phyloP scores from a whole-genome alignment of 2,888 invertebrate species.

The Oscheius sp. region DNA sequence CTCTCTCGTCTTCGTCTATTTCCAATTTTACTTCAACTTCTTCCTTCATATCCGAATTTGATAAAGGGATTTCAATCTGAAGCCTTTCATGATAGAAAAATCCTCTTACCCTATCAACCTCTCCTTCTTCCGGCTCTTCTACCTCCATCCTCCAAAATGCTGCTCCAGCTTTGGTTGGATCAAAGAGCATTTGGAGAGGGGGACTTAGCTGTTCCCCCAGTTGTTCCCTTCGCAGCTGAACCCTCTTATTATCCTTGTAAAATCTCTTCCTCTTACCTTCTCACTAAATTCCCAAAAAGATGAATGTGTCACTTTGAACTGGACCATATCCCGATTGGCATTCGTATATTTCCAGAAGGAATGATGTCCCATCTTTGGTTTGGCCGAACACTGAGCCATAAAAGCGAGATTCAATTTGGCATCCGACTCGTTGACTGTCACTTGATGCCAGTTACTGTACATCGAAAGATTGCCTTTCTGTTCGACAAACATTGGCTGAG shows the following conservation, averaged over 20 bases:
- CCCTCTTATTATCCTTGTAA: background rate
- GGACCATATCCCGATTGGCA: slow-evolving; percentile 42
- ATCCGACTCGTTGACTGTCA: slow-evolving; percentile 42
- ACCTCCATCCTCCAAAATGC: no score
- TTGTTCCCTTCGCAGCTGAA: slow-evolving; percentile 3
- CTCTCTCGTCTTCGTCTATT: background rate
- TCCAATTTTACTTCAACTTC: background rate
- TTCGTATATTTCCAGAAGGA: slow-evolving; percentile 45
- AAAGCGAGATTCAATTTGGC: slow-evolving; percentile 54
- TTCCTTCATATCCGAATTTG: background rate
- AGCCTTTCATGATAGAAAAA: no score
- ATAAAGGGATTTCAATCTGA: no score
- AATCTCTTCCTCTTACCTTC: slow-evolving; percentile 14
- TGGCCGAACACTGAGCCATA: slow-evolving; percentile 50
- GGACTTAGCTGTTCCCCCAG: slow-evolving; percentile 1
- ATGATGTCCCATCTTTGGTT: slow-evolving; percentile 41
- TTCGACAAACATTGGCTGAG: slow-evolving; percentile 89
- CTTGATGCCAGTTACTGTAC: slow-evolving; percentile 86
- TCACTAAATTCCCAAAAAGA: slow-evolving; percentile 59
- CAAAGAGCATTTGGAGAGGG: no score
- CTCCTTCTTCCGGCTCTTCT: background rate
- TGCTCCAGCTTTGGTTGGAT: no score
- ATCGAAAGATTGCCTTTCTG: slow-evolving; percentile 81
- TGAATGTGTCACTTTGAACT: slow-evolving; percentile 63
- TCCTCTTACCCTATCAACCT: background rate